Base-by-base conservation (phyloP, 2,888 invertebrate genomes). In the Autographa gamma region DNA sequence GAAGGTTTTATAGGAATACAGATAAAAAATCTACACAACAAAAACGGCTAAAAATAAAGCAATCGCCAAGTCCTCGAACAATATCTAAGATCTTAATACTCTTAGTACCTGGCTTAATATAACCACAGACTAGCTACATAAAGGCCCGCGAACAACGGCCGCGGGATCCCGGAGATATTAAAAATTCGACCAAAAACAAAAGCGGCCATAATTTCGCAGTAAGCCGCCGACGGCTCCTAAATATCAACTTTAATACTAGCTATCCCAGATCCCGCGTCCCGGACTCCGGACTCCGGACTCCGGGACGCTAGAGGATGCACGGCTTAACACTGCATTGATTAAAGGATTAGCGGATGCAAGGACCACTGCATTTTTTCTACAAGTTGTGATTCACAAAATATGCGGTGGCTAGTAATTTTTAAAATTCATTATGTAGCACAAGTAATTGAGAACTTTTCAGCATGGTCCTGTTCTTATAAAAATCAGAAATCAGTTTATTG, bases 131-230 rank as follows among this genome's bases (percentile, higher is more conserved):
- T 66, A 64, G 72, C 72, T 69, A 77, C 75, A 79, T 76, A 82
- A 83, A 84, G 76, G 77, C 79, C 67, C 62, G 25, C 74, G 77
- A 11, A 71, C 81, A 79, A 85, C 84, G 79, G 74, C 74, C 74
- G 18, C 72, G 60, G 63, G 61, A 75, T 77, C 70, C 78, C 34
- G 71, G 71, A 74, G 73, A 86, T 87, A 88, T 88, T 88, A 88
- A 88, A 88, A 88, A 85, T 81, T 82, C 80, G 80, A 79, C 77
- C 72, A 71, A 72, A 81, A 87, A 87, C 88, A 88, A 88, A 86
- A 84, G 86, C 81, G 75, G 32, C 66, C 79, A 79, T 82, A 80
- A 82, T 83, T 84, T 78, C n/a, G 52, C 60, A 62, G 71, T 84
- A 84, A 84, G 79, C 85, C 78, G 70, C 75, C 74, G 77, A 71